Evolutionary conservation across 1,140 invertebrate species (phyloP).

Genomic region (Procambarus clarkii): DNA sequence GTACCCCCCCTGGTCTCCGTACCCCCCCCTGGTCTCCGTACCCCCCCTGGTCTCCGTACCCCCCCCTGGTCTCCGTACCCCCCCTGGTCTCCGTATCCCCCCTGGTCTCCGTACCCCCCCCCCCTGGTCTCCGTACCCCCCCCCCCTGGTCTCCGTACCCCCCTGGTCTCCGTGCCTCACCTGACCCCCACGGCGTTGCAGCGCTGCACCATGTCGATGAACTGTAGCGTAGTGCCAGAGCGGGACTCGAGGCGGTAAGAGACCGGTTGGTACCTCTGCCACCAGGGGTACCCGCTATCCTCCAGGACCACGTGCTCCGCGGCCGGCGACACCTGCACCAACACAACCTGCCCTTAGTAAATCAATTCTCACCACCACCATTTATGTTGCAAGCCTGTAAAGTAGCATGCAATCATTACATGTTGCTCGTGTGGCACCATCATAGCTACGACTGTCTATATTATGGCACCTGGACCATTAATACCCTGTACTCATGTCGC

Average conservation of each 20-base stretch:
- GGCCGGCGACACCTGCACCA: slow-evolving; percentile 73
- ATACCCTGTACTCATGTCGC: background rate
- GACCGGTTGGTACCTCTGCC: slow-evolving; percentile 79
- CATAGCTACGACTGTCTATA: too few species aligned
- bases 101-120: background rate
- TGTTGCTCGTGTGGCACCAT: too few species aligned
- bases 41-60: background rate
- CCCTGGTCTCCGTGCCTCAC: slow-evolving; percentile 71
- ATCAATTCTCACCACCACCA: background rate
- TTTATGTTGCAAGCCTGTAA: too few species aligned
- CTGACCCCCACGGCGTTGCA: slow-evolving; percentile 79
- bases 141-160: too few species aligned
- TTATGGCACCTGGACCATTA: background rate
- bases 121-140: too few species aligned
- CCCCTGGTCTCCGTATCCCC: too few species aligned
- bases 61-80: too few species aligned
- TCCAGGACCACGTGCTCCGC: slow-evolving; percentile 73
- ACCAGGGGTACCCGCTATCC: slow-evolving; percentile 77
- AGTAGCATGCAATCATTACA: too few species aligned
- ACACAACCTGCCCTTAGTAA: background rate
- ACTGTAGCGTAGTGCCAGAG: slow-evolving; percentile 77
- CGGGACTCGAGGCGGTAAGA: slow-evolving; percentile 78
- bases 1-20: too few species aligned
- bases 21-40: too few species aligned
- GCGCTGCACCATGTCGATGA: slow-evolving; percentile 78